Percentiles rank a stretch among this genome's conserved stretches.
These are phyloP conservation scores for Sarcophaga rosellei DNA, from an alignment of 2,888 invertebrate genomes.

Conservation along the genomic window DNA sequence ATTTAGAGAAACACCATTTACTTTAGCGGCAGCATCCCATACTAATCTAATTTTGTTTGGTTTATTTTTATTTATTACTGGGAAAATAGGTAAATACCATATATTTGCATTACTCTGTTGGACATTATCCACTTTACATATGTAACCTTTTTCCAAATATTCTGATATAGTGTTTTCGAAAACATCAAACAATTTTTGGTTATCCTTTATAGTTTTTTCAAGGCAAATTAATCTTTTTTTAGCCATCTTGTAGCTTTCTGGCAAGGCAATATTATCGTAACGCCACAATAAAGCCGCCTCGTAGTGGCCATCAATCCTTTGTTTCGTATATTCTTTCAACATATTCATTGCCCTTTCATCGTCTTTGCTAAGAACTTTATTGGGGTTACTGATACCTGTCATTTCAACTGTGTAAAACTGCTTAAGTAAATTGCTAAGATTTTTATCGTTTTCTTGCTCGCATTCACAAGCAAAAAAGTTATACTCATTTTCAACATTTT, in stretches of 20 bases:
- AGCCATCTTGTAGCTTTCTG: conserved; percentile 58
- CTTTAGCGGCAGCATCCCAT: conserved; percentile 40
- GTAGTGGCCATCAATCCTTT: conserved; percentile 16
- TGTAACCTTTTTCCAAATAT: conserved; percentile 53
- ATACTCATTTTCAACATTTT: too few relatives aligned
- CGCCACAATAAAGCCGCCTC: conserved; percentile 62
- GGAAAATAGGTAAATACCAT: conserved; percentile 72
- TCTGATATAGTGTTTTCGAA: conserved; percentile 39
- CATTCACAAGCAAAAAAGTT: neutral
- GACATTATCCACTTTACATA: conserved; percentile 17
- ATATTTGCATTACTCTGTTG: too few relatives aligned
- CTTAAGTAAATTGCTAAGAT: conserved; percentile 1
- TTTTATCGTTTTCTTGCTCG: neutral
- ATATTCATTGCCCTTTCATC: conserved; percentile 22
- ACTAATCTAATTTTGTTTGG: conserved; percentile 47
- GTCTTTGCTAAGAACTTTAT: conserved; percentile 1
- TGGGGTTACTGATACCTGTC: neutral
- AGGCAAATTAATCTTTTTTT: conserved; percentile 50
- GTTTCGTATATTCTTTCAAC: conserved; percentile 14
- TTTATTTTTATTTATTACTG: conserved; percentile 18
- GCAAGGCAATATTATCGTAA: conserved; percentile 47
- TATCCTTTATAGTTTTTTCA: conserved; percentile 47
- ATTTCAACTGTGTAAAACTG: conserved; percentile 10
- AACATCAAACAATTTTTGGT: conserved; percentile 42
- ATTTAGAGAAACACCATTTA: conserved; percentile 71